These are phyloP conservation scores for Malurus cyaneus DNA, from an alignment of 2,113 vertebrate genomes.

Conservation along the genomic window DNA sequence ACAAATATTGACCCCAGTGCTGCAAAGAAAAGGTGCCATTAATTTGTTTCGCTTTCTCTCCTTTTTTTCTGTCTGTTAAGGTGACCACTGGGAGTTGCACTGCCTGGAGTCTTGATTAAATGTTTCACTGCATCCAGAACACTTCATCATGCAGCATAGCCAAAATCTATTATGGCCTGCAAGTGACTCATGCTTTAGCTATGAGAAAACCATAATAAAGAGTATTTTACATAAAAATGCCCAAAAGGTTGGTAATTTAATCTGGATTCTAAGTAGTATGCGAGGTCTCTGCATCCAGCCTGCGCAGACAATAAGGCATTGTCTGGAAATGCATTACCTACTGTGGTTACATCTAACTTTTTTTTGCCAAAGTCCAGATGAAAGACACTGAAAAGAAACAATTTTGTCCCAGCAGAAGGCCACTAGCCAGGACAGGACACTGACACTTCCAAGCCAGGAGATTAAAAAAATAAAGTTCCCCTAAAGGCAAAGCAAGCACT, in stretches of 20 bases:
- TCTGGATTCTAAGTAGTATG: slow-evolving; percentile 55
- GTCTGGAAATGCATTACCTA: slow-evolving; percentile 12
- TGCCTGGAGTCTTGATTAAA: slow-evolving; percentile 75
- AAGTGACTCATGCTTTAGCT: slow-evolving; percentile 79
- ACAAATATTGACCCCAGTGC: background rate
- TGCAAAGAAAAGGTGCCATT: slow-evolving; percentile 5
- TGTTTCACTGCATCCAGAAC: slow-evolving; percentile 74
- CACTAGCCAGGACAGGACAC: slow-evolving; percentile 14
- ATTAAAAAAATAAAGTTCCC: background rate
- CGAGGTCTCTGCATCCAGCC: slow-evolving; percentile 11
- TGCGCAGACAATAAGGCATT: slow-evolving; percentile 55
- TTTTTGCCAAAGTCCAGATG: background rate
- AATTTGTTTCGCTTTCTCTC: background rate
- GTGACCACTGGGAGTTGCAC: slow-evolving; percentile 64
- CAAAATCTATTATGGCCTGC: slow-evolving; percentile 73
- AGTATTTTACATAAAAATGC: slow-evolving; percentile 74
- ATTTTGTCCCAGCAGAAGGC: slow-evolving; percentile 5
- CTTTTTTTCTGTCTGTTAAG: slow-evolving; percentile 20
- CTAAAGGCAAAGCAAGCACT: slow-evolving; percentile 23
- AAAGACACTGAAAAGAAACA: background rate
- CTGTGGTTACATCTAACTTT: background rate
- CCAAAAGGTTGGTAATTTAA: slow-evolving; percentile 76
- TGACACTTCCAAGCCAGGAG: slow-evolving; percentile 28
- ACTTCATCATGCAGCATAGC: slow-evolving; percentile 77
- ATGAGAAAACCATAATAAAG: slow-evolving; percentile 72